Base-by-base conservation (phyloP, 1,140 invertebrate species). In the Trichonephila clavipes region DNA sequence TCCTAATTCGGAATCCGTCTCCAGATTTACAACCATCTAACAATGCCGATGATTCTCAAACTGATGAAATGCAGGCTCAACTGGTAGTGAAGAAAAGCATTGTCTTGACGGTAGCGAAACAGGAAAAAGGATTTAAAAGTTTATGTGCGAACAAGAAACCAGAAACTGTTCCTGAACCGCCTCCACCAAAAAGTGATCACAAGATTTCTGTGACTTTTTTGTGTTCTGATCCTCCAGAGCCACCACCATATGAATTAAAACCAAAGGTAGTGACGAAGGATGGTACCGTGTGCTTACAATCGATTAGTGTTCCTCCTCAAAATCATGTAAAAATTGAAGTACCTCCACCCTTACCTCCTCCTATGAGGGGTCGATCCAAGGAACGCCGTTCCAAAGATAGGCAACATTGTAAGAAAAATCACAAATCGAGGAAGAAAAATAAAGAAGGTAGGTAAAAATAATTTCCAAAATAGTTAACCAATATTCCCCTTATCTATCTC, bases 151-250 rank as follows among this genome's bases (percentile, higher is more conserved):
- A 81, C 59, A 93, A 93, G 69, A 93, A 88, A 51, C 86, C 86
- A 19, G 91, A 92, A 28, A 8, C 18, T 4, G 92, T 72, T 4
- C 34, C 28, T 28, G 21, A 34, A 14, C 34, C 58, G 19, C 28
- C 28, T 28, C 24, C 66, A 16, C 59, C 24, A 1, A 85, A 40
- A 58, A 87, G 51, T n/a, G 91, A 93, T n/a, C 92, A 88, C 16
- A 86, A 93, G 18, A 93, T 93, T 21, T 93, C 92, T 0, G 92
- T 93, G 69, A 93, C 92, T 8, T 93, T 93, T 28, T 51, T 93
- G 19, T 93, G 92, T 28, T 72, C 92, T 24, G 64, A 64, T 18
- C 10, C 59, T 40, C 58, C 77, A 19, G 72, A 21, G 4, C 59
- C 62, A 6, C 82, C 40, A 7, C 82, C 82, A 28, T 34, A 40